A percentile compares a stretch with the other conserved stretches of the same genome.
Evolutionary conservation across 2,113 vertebrate species (phyloP).

Genomic region (Grus americana): DNA sequence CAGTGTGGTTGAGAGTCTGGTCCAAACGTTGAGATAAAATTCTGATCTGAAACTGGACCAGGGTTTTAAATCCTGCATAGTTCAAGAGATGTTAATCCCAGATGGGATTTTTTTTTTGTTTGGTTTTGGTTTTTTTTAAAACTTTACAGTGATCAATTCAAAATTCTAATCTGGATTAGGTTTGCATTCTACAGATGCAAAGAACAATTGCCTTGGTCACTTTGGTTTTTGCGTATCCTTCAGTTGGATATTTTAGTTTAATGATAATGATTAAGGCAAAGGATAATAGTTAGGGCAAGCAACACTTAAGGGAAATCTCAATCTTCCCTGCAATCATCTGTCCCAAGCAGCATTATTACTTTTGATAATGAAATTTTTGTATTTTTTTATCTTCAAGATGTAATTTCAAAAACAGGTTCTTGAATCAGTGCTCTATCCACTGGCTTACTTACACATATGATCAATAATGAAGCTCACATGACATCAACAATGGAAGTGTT

Average conservation of each 20-base stretch:
- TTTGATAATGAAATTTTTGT: not conserved
- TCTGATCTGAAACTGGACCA: not conserved
- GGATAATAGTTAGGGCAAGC: not conserved
- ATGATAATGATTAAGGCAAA: not conserved
- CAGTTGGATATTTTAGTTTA: not conserved
- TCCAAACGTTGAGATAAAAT: not conserved
- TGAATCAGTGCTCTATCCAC: not conserved
- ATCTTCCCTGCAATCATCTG: not conserved
- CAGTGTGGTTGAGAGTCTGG: not conserved
- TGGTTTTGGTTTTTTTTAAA: not conserved
- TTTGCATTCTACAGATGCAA: not conserved
- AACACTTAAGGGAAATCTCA: not conserved
- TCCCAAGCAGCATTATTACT: not conserved
- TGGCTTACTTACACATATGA: not conserved
- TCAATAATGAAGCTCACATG: not conserved
- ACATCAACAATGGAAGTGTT: not conserved
- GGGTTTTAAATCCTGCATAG: not conserved
- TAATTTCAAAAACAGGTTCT: not conserved
- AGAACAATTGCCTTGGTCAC: not conserved
- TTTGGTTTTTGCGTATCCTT: not conserved
- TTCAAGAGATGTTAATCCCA: not conserved
- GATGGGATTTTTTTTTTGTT: not conserved
- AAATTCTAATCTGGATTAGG: not conserved
- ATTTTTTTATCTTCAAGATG: not conserved
- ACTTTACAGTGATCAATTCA: not conserved